A percentile compares a stretch with the other conserved stretches of the same genome.
Evolutionary conservation across 23 tunicate genomes (phyloP).

Genomic region (Trididemnum miniatum): DNA sequence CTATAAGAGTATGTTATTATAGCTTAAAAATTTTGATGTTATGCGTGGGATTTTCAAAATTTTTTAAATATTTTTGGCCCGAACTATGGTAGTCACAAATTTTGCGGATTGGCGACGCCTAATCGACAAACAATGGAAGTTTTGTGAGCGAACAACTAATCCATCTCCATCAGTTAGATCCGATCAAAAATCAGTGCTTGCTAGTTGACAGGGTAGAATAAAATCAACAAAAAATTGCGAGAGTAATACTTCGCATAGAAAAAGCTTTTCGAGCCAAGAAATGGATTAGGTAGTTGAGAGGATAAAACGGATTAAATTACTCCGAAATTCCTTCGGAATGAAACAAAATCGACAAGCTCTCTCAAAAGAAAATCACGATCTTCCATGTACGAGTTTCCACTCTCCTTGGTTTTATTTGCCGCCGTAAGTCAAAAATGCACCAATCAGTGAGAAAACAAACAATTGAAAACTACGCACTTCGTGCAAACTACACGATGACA

Average conservation of each 20-base stretch:
- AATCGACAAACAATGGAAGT: constrained; percentile 26
- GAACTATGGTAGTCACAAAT: not conserved
- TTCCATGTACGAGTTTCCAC: too few species aligned
- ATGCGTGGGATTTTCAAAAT: too few species aligned
- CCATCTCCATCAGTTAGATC: constrained; percentile 13
- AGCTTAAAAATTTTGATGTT: too few species aligned
- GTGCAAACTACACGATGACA: not conserved
- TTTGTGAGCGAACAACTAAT: constrained; percentile 22
- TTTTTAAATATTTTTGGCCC: not conserved
- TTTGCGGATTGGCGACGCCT: constrained; percentile 46
- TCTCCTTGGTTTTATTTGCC: too few species aligned
- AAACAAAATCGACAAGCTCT: too few species aligned
- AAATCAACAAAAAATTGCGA: constrained; percentile 21
- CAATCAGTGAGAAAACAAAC: not conserved
- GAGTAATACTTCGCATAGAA: not conserved
- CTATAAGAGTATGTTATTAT: too few species aligned
- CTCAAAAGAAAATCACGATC: too few species aligned
- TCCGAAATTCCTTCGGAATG: not conserved
- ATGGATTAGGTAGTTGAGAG: constrained; percentile 13
- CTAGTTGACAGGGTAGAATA: not conserved
- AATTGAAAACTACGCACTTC: not conserved
- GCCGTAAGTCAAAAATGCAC: not conserved
- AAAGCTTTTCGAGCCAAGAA: not conserved
- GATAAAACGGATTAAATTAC: constrained; percentile 26
- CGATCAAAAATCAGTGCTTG: not conserved